A percentile compares a stretch with the other conserved stretches of the same genome.
Evolutionary conservation across 1,140 invertebrate genomes (phyloP).

Genomic region (Branchinecta lynchi): DNA sequence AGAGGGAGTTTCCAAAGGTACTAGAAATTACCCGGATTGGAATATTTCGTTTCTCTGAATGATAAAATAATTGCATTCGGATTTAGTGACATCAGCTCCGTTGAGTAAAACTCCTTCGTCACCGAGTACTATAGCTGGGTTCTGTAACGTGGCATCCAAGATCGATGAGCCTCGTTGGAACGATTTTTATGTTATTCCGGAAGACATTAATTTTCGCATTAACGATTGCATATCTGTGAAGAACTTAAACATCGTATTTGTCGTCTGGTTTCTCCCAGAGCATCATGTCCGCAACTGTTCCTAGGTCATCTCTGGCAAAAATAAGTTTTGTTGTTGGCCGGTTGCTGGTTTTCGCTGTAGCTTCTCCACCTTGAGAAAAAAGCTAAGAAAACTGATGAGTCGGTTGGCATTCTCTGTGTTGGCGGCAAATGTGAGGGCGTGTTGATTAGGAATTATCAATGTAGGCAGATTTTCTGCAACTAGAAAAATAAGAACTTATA

Average conservation of each 20-base stretch:
- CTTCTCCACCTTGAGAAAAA: not conserved
- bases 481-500: not conserved
- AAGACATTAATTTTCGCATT: too few relatives aligned
- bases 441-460: not conserved
- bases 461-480: conserved; percentile 1
- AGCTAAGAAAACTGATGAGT: not conserved
- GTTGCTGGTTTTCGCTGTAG: too few relatives aligned
- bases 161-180: conserved; percentile 4
- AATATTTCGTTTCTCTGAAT: not conserved
- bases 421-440: not conserved
- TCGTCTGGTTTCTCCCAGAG: too few relatives aligned
- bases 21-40: not conserved
- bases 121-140: not conserved
- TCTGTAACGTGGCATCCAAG: not conserved
- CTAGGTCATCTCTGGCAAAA: not conserved
- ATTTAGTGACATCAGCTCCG: conserved; percentile 5
- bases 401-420: not conserved
- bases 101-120: not conserved
- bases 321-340: too few relatives aligned
- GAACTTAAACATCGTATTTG: too few relatives aligned
- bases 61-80: not conserved
- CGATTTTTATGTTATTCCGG: too few relatives aligned
- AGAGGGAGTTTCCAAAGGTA: conserved; percentile 4
- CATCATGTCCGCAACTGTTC: not conserved
- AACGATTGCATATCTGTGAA: too few relatives aligned